phyloP scores from a whole-genome alignment of 1,140 invertebrate species.

The Aphis gossypii region DNA sequence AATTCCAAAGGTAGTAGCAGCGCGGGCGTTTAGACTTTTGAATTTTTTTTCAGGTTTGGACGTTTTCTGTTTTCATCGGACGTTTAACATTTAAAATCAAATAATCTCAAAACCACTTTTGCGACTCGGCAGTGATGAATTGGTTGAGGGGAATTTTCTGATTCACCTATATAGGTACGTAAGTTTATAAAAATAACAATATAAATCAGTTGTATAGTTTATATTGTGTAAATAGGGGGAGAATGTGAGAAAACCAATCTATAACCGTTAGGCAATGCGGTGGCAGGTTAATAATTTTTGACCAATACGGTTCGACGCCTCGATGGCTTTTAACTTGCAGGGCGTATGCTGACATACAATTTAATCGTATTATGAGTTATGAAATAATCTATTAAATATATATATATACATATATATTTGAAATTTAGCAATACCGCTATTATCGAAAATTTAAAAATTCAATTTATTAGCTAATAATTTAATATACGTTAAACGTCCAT shows the following conservation, averaged over 20 bases:
- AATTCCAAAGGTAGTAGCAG: not conserved
- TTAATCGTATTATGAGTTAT: not conserved
- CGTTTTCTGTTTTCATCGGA: not conserved
- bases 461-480: not conserved
- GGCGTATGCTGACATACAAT: not conserved
- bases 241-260: conserved; percentile 14
- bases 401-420: not conserved
- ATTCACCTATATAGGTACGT: not conserved
- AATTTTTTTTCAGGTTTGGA: not conserved
- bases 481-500: not conserved
- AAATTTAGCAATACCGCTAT: not conserved
- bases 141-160: not conserved
- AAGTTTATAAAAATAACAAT: not conserved
- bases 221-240: not conserved
- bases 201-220: not conserved
- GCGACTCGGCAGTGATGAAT: not conserved
- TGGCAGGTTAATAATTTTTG: not conserved
- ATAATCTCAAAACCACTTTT: conserved; percentile 14
- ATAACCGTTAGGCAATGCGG: not conserved
- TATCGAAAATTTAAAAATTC: not conserved
- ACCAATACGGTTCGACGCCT: not conserved
- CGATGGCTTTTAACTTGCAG: not conserved
- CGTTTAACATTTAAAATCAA: conserved; percentile 1
- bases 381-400: not conserved
- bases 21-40: not conserved